phyloP scores from a whole-genome alignment of 2,797 vertebrate species.

The Leuciscus waleckii region DNA sequence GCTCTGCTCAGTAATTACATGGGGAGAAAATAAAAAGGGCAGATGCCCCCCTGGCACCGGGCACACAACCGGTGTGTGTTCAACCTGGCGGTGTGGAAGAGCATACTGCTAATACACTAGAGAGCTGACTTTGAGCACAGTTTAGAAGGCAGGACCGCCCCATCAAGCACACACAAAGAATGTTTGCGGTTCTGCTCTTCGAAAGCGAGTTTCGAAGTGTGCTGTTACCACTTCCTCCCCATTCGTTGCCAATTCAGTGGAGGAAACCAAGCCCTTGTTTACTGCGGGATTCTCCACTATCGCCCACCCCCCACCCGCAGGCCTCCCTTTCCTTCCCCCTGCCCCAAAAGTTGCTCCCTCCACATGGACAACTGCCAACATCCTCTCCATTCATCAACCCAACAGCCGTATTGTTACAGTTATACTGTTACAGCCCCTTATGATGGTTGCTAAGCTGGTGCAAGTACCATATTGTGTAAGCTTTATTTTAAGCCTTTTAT shows the following conservation, averaged over 20 bases:
- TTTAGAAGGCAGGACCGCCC: conserved; percentile 40
- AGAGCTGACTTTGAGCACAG: conserved; percentile 34
- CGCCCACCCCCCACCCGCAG: not conserved
- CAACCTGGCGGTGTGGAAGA: conserved; percentile 27
- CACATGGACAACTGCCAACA: conserved; percentile 46
- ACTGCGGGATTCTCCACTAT: conserved; percentile 27
- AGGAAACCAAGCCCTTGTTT: conserved; percentile 59
- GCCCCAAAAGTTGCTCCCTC: conserved; percentile 25
- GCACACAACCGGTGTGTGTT: conserved; percentile 39
- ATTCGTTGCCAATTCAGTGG: conserved; percentile 29
- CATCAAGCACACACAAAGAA: conserved; percentile 25
- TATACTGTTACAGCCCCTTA: conserved; percentile 31
- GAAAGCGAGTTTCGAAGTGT: conserved; percentile 41
- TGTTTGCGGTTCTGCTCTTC: conserved; percentile 32
- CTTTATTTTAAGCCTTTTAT: conserved; percentile 60
- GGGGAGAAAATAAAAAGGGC: conserved; percentile 63
- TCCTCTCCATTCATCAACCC: conserved; percentile 52
- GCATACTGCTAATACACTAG: conserved; percentile 37
- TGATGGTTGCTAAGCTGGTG: conserved; percentile 30
- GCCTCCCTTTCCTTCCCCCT: conserved; percentile 9
- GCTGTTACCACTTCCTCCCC: conserved; percentile 28
- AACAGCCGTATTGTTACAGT: conserved; percentile 45
- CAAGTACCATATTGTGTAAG: conserved; percentile 32
- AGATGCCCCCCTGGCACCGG: conserved; percentile 63
- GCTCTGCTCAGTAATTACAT: conserved; percentile 57